Evolutionary conservation across 1,140 invertebrate species (phyloP), one percentile per base, ranked within the genome.

Genomic region (Aphelinus certus): DNA sequence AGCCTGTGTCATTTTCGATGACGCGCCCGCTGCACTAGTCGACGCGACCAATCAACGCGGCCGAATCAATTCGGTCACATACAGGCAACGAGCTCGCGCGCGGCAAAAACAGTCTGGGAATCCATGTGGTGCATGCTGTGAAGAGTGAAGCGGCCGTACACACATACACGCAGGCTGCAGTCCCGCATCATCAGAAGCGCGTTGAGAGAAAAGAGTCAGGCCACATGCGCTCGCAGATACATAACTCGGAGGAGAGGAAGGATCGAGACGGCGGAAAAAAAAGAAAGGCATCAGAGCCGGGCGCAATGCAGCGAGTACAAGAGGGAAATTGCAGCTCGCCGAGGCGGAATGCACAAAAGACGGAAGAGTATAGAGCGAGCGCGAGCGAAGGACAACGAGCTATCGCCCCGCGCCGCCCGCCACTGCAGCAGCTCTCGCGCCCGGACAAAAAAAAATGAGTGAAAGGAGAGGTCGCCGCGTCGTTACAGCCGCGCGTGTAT

Each of bases 291-390:
- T 26, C 26, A 26, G 26, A 65, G 48, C 45, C 7, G 61, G 48
- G 70, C 60, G 43, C 69, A 51, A 46, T 57, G 53, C 10, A 61
- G 2, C 46, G 45, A 62, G 9, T 55, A 61, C 56, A 61, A 66
- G 71, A 66, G 71, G 64, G 48, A 67, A 67, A 67, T 73, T 73
- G 71, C 64, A 73, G 3, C 53, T 65, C 53, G 70, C 45, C 55
- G 69, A 71, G 51, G 43, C 67, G 46, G 64, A 71, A 75, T 74
- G 63, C 64, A 77, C 67, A 72, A 70, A 76, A 76, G 70, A 63
- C 65, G 58, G 68, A 75, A 76, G 71, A 65, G 57, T 60, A 51
- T n/a, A 68, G 49, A 43, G 45, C 26, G 62, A 47, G 62, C 26
- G 63, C 2, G 66, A 48, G 53, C 26, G 26, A 26, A 26, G 26